These are phyloP conservation scores for Labia minor DNA, from an alignment of 2,888 invertebrate species.

Conservation along the genomic window DNA sequence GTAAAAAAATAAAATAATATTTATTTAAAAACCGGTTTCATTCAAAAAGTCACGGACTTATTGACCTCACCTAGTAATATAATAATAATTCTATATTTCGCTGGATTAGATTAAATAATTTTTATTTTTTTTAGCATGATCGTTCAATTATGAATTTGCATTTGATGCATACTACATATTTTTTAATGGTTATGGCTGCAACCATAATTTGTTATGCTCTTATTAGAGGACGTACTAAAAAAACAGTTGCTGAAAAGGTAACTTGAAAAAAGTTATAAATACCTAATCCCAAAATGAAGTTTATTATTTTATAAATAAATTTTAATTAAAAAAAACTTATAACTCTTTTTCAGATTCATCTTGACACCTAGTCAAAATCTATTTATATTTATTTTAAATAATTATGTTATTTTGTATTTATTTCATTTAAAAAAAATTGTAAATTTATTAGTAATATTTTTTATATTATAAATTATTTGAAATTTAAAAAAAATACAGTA, in stretches of 20 bases:
- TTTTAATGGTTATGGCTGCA: slow-evolving; percentile 27
- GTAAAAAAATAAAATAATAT: no score
- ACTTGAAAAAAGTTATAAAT: background rate
- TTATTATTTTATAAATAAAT: background rate
- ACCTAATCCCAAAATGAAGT: background rate
- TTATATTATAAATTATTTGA: background rate
- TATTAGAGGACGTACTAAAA: slow-evolving; percentile 22
- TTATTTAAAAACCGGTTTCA: no score
- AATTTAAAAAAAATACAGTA: background rate
- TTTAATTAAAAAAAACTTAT: no score
- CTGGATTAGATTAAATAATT: no score
- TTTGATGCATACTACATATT: slow-evolving; percentile 27
- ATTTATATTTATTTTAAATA: background rate
- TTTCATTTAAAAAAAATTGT: no score
- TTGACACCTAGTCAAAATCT: background rate
- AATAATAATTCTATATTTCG: no score
- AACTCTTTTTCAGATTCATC: background rate
- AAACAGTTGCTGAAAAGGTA: slow-evolving; percentile 16
- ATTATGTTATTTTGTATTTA: no score
- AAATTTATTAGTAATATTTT: background rate
- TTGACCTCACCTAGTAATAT: no score
- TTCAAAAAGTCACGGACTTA: no score
- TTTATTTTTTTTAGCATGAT: slow-evolving; percentile 23
- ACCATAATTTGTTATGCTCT: slow-evolving; percentile 27
- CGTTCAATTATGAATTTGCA: slow-evolving; percentile 26